Base-by-base conservation (phyloP, 2,113 vertebrate genomes). In the Meleagris gallopavo region DNA sequence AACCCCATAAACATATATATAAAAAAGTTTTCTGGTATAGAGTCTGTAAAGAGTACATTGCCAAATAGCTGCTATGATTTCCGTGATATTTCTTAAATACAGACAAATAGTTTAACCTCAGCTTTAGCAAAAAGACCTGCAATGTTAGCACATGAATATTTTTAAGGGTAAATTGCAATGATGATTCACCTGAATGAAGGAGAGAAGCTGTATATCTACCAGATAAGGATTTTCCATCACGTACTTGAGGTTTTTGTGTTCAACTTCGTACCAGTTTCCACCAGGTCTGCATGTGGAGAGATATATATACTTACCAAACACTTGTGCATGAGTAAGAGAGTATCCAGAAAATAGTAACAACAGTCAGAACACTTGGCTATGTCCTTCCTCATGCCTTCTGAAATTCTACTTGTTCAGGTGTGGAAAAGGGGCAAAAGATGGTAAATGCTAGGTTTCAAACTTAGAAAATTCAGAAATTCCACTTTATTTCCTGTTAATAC, bases 61-160 rank as follows among this genome's bases (percentile, higher is more conserved):
- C 38, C 29, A 58, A 29, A 36, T 50, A 89, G 66, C 72, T 94
- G 32, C 55, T 94, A 69, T 2, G 4, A 29, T 6, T 88, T 89
- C 70, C 61, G 30, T 88, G 78, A 67, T 32, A 65, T 88, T 90
- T 87, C 67, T 85, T 96, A 86, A 91, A 46, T 87, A 52, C 10
- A 64, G 2, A 2, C 78, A 86, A 86, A 50, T 61, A 91, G 32
- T 27, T 22, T 66, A 38, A 46, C 14, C 57, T 81, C 4, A 36
- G 24, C 65, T 83, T 27, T 14, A 64, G 22, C 22, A 86, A 66
- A 81, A 90, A 24, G 41, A 46, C 25, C 17, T 46, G 70, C 83
- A 74, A 71, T 38, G 14, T 58, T 71, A 46, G 81, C 40, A 40
- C 9, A 10, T 57, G 46, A 41, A 93, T 86, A 45, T 20, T 46